A percentile compares a stretch with the other conserved stretches of the same genome.
These are phyloP conservation scores for Homarus gammarus DNA, from an alignment of 2,888 invertebrate genomes.

Conservation along the genomic window DNA sequence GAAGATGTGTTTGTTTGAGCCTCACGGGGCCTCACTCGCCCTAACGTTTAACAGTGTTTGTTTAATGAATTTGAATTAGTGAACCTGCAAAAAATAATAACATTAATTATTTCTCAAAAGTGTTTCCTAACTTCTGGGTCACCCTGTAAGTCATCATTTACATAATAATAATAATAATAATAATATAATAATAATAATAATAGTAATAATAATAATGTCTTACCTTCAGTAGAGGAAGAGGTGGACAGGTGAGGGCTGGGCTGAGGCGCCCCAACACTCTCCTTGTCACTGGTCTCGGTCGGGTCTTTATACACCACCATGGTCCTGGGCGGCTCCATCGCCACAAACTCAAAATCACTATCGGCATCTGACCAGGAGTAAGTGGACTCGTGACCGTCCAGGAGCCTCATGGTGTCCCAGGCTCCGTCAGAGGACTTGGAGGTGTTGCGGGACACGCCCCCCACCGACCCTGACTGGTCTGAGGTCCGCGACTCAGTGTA, in stretches of 20 bases:
- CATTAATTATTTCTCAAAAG: too few relatives aligned
- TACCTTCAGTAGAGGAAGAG: neutral
- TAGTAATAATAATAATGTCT: too few relatives aligned
- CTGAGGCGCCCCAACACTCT: neutral
- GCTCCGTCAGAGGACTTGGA: constrained; percentile 50
- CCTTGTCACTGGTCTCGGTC: neutral
- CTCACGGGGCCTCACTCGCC: too few relatives aligned
- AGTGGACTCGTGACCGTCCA: constrained; percentile 63
- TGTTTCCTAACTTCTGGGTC: too few relatives aligned
- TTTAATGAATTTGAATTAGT: too few relatives aligned
- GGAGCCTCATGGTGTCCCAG: neutral
- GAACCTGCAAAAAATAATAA: too few relatives aligned
- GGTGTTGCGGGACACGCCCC: constrained; percentile 42
- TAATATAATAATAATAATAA: too few relatives aligned
- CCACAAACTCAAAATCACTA: constrained; percentile 72
- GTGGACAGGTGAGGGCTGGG: neutral
- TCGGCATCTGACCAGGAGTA: constrained; percentile 76
- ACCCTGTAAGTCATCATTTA: too few relatives aligned
- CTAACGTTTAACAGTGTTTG: too few relatives aligned
- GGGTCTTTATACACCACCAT: constrained; percentile 23
- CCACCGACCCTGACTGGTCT: constrained; percentile 11
- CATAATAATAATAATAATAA: too few relatives aligned
- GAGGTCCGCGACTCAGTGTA: constrained; percentile 23
- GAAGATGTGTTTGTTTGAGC: too few relatives aligned
- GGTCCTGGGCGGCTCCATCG: constrained; percentile 47